phyloP scores from a whole-genome alignment of 2,888 invertebrate species.

The Eilema caniola region DNA sequence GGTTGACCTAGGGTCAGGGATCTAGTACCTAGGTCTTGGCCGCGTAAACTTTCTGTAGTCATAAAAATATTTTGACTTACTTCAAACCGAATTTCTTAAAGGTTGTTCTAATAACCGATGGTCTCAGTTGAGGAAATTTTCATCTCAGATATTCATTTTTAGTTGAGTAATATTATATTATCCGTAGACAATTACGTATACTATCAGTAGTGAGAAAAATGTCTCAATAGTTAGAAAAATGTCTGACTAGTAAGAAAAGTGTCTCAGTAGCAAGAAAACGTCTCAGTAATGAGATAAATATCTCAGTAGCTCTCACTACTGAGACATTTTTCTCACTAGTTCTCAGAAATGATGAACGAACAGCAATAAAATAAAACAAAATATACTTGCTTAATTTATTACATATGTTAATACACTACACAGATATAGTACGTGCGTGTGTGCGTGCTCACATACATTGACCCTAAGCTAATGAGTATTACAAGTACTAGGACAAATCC shows the following conservation, averaged over 20 bases:
- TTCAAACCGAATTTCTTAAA: too few relatives aligned
- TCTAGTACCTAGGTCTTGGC: too few relatives aligned
- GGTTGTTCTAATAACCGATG: too few relatives aligned
- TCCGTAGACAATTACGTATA: not conserved
- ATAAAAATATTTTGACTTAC: too few relatives aligned
- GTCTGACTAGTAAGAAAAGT: not conserved
- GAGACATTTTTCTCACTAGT: not conserved
- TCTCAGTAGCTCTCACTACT: too few relatives aligned
- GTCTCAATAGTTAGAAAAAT: too few relatives aligned
- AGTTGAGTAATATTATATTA: not conserved
- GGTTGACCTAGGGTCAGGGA: too few relatives aligned
- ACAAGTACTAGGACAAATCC: constrained; percentile 72
- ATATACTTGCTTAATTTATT: constrained; percentile 44
- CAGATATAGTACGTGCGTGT: constrained; percentile 61
- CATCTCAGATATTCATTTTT: not conserved
- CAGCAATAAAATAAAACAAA: constrained; percentile 42
- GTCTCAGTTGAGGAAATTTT: not conserved
- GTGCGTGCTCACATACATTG: constrained; percentile 68
- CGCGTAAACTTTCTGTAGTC: too few relatives aligned
- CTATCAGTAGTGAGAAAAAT: too few relatives aligned
- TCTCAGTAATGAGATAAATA: too few relatives aligned
- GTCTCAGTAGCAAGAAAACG: not conserved
- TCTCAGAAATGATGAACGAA: not conserved
- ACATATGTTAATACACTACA: constrained; percentile 54
- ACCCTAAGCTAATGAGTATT: constrained; percentile 80